Base-by-base conservation (phyloP, 2,888 invertebrate species). In the Brachycybe producta region DNA sequence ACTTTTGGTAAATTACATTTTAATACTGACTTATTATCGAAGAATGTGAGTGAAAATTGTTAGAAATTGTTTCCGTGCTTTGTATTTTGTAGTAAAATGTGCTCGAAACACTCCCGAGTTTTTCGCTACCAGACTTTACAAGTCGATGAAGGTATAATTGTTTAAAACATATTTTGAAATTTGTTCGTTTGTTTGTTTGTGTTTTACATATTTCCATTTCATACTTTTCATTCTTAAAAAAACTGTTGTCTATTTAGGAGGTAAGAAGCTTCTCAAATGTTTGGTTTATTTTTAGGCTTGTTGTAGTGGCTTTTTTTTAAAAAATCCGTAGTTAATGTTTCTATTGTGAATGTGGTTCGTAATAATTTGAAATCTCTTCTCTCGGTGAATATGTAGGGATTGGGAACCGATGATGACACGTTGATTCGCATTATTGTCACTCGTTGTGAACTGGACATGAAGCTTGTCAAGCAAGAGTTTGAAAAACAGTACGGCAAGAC, bases 391-490 rank as follows among this genome's bases (percentile, higher is more conserved):
- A n/a, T 21, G 5, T 58, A 67, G 64, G 91, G 92, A 3, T 67
- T 84, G 56, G 92, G 92, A 53, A 92, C 91, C 3, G 82, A 86
- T 62, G 91, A 92, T 65, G 74, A 77, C 43, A 81, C 84, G 59
- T 73, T 92, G 57, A 88, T 91, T 59, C 79, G 91, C 61, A 71
- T 91, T 51, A 75, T 90, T 60, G 82, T 86, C 42, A 84, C 86
- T 1, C 77, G 88, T 59, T 77, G 77, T 61, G 84, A 88, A 42
- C 35, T 54, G 38, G 53, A 55, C 36, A 48, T 55, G 55, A 28
- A 41, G 21, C 28, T 56, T 15, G 85, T 91, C 61, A 84, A 85
- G 58, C 73, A 76, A 55, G 82, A 81, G 60, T 92, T 82, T 69
- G 75, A 78, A 60, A 73, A 73, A 35, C 73, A 78, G 61, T 87